phyloP scores from a whole-genome alignment of 2,113 vertebrate species.

The Dunckerocampus dactyliophorus region DNA sequence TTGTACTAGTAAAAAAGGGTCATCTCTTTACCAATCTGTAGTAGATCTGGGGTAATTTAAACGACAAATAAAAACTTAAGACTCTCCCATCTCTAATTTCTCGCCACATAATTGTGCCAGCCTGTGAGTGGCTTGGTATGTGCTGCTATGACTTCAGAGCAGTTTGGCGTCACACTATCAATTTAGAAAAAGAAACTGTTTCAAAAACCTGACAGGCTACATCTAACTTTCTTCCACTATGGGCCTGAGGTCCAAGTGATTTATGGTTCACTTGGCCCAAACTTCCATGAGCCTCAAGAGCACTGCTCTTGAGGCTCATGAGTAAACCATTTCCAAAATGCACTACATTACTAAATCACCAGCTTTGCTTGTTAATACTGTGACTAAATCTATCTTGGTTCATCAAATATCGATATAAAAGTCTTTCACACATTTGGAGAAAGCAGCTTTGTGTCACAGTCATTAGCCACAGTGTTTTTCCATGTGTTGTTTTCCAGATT shows the following conservation, averaged over 20 bases:
- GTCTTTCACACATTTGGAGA: constrained; percentile 13
- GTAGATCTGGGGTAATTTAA: neutral
- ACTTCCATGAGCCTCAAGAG: constrained; percentile 5
- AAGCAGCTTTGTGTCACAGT: constrained; percentile 59
- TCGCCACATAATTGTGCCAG: neutral
- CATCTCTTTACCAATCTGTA: neutral
- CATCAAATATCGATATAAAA: constrained; percentile 24
- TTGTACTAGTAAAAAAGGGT: neutral
- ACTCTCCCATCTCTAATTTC: neutral
- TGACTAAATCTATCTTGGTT: neutral
- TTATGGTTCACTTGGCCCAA: constrained; percentile 4
- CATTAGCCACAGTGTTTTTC: constrained; percentile 75
- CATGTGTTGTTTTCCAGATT: constrained; percentile 64
- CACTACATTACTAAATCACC: constrained; percentile 4
- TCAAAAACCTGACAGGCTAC: neutral
- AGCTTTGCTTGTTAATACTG: neutral
- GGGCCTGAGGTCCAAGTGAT: neutral
- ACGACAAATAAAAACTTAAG: neutral
- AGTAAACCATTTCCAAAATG: constrained; percentile 5
- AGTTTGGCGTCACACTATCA: constrained; percentile 18
- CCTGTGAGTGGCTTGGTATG: neutral
- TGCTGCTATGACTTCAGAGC: constrained; percentile 10
- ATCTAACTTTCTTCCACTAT: constrained; percentile 4
- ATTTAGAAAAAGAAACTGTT: constrained; percentile 1
- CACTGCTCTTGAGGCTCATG: constrained; percentile 1